Percentiles rank a stretch among this genome's conserved stretches.
These are phyloP conservation scores for Girardia tigrina DNA, from an alignment of 2,888 invertebrate species.

Conservation along the genomic window DNA sequence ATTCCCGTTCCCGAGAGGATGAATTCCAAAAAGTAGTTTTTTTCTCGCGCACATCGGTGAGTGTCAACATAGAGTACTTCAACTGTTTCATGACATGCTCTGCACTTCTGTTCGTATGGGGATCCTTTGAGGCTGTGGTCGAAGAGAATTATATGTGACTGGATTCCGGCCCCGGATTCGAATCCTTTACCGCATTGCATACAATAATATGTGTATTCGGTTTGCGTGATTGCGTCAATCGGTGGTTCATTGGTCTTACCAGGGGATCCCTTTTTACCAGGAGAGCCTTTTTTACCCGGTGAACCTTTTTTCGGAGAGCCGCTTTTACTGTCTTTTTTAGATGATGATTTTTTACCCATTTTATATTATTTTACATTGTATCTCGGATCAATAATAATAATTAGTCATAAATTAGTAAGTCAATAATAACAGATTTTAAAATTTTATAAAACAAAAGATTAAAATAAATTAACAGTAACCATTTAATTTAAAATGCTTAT, in stretches of 20 bases:
- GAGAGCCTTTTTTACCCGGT: slow-evolving; percentile 2
- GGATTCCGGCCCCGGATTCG: background rate
- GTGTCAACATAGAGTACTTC: background rate
- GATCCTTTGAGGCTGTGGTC: background rate
- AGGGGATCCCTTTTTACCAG: background rate
- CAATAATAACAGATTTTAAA: no score
- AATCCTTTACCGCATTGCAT: background rate
- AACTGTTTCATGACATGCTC: background rate
- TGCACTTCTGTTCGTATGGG: background rate
- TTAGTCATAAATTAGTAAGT: no score
- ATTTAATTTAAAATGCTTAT: no score
- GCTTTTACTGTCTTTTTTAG: slow-evolving; percentile 10
- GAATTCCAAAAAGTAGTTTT: slow-evolving; percentile 20
- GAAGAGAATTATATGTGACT: background rate
- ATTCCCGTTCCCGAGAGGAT: background rate
- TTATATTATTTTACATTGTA: no score
- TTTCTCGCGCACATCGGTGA: slow-evolving; percentile 5
- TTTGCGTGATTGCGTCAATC: background rate
- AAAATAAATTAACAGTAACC: no score
- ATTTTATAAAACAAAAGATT: no score
- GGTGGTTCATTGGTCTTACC: slow-evolving; percentile 1
- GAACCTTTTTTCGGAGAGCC: background rate
- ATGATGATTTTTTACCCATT: slow-evolving; percentile 1
- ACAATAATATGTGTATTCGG: background rate
- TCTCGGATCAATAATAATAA: no score